phyloP scores from a whole-genome alignment of 2,797 vertebrate genomes.

The Cichlasoma orientale region DNA sequence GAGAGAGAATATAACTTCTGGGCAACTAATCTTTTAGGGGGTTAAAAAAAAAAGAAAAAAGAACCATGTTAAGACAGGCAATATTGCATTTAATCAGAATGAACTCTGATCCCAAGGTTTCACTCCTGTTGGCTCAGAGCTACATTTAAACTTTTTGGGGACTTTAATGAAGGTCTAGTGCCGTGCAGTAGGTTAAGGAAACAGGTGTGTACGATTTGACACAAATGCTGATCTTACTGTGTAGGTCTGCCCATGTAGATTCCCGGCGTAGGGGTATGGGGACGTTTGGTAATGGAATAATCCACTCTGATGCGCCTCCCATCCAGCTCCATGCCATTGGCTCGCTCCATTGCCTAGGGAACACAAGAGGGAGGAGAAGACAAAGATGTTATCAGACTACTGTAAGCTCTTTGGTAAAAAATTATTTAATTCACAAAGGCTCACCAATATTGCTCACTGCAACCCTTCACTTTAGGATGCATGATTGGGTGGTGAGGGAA shows the following conservation, averaged over 20 bases:
- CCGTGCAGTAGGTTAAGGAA: not conserved
- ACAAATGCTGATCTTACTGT: constrained; percentile 81
- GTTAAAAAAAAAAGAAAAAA: not conserved
- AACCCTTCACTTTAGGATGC: not conserved
- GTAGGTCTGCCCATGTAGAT: constrained; percentile 96
- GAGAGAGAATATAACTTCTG: not conserved
- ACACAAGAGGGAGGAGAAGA: constrained; percentile 29
- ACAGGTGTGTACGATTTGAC: not conserved
- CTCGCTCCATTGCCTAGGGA: constrained; percentile 90
- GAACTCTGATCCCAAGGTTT: not conserved
- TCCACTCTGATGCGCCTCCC: constrained; percentile 91
- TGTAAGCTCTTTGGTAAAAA: not conserved
- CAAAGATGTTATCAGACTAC: constrained; percentile 19
- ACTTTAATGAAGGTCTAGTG: not conserved
- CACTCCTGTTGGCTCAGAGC: not conserved
- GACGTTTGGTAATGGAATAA: constrained; percentile 93
- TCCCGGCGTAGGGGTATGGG: constrained; percentile 93
- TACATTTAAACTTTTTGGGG: not conserved
- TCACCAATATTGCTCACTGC: not conserved
- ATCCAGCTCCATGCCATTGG: constrained; percentile 95
- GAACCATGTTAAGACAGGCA: not conserved
- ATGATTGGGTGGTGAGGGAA: not conserved
- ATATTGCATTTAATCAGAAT: not conserved
- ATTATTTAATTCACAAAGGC: constrained; percentile 20
- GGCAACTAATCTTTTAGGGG: not conserved